phyloP scores from a whole-genome alignment of 1,140 invertebrate species.

The Brachionus angularis region DNA sequence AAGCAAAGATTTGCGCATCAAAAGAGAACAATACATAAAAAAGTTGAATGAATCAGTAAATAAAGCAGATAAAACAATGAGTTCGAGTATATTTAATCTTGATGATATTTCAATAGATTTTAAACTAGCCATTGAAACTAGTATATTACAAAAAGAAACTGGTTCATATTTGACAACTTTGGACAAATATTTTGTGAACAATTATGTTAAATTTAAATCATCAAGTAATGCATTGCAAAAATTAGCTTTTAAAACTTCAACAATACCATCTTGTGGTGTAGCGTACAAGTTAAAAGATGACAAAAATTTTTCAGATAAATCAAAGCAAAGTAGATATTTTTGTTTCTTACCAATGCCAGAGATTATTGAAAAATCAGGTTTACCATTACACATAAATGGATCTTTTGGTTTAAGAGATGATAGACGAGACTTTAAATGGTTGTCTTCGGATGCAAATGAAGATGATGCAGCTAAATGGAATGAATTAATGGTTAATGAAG shows the following conservation, averaged over 20 bases:
- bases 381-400: conserved; percentile 46
- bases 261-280: conserved; percentile 9
- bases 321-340: conserved; percentile 43
- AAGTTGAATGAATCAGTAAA: not conserved
- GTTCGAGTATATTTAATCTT: not conserved
- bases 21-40: not conserved
- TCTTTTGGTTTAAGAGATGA: conserved; percentile 47
- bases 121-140: not conserved
- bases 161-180: not conserved
- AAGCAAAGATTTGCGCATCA: conserved; percentile 11
- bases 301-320: not conserved
- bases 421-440: conserved; percentile 48
- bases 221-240: conserved; percentile 4
- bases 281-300: conserved; percentile 25
- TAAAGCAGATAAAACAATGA: not conserved
- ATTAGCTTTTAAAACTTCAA: not conserved
- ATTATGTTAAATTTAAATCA: conserved; percentile 22
- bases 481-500: conserved; percentile 44
- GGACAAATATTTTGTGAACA: conserved; percentile 3
- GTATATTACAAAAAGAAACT: not conserved
- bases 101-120: not conserved
- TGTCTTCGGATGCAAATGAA: conserved; percentile 44
- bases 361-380: conserved; percentile 44
- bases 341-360: conserved; percentile 46
- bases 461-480: conserved; percentile 24